Evolutionary conservation across 1,140 invertebrate genomes (phyloP).

Genomic region (Paraescarpia echinospica): DNA sequence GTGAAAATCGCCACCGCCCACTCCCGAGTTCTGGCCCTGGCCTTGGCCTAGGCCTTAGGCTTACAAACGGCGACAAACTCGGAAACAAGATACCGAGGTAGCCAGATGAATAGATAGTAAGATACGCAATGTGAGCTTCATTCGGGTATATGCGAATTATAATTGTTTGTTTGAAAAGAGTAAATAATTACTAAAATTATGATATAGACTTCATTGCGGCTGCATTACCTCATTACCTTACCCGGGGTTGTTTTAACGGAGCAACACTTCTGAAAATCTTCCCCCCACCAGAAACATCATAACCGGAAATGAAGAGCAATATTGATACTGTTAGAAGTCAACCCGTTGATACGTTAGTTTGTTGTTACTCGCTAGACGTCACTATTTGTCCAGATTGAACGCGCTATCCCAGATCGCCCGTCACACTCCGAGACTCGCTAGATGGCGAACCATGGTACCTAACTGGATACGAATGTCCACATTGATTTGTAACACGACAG

Average conservation of each 20-base stretch:
- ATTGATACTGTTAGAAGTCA: background rate
- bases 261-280: constrained; percentile 1
- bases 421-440: too few relatives aligned
- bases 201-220: background rate
- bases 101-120: background rate
- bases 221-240: background rate
- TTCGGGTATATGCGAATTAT: background rate
- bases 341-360: background rate
- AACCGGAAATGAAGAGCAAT: background rate
- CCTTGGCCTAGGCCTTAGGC: too few relatives aligned
- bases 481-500: too few relatives aligned
- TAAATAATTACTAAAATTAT: background rate
- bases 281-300: background rate
- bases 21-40: too few relatives aligned
- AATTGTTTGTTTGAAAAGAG: background rate
- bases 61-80: background rate
- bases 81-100: background rate
- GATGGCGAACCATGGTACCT: too few relatives aligned
- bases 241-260: background rate
- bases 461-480: too few relatives aligned
- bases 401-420: too few relatives aligned
- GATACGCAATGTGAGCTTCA: background rate
- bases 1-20: background rate
- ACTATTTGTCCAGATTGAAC: background rate
- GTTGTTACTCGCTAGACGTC: background rate